A percentile compares a stretch with the other conserved stretches of the same genome.
Evolutionary conservation across 2,797 vertebrate species (phyloP).

Genomic region (Acipenser ruthenus): DNA sequence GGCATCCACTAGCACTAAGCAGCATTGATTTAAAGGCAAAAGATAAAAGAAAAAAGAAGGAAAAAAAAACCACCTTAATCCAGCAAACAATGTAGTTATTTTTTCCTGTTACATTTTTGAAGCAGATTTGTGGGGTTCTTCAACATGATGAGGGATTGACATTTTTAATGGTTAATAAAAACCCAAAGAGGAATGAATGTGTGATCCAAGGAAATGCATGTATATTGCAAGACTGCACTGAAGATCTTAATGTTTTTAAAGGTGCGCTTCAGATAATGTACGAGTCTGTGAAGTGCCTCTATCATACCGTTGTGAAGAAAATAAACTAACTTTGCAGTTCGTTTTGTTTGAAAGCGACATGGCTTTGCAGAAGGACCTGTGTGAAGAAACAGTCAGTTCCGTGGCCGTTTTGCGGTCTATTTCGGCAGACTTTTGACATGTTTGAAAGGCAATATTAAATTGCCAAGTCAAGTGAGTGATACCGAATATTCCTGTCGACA

Average conservation of each 20-base stretch:
- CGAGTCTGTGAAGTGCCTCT: neutral
- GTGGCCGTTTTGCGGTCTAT: conserved; percentile 5
- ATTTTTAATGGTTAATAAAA: neutral
- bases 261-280: neutral
- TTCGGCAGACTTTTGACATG: conserved; percentile 11
- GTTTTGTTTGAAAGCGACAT: conserved; percentile 10
- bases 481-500: conserved; percentile 1
- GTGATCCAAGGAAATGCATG: conserved; percentile 13
- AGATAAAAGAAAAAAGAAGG: conserved; percentile 6
- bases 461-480: neutral
- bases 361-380: conserved; percentile 10
- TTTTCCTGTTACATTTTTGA: conserved; percentile 6
- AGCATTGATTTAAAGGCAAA: neutral
- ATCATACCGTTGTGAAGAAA: conserved; percentile 4
- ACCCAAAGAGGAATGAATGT: neutral
- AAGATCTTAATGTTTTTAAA: neutral
- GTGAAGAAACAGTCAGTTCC: conserved; percentile 10
- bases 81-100: neutral
- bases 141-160: conserved; percentile 14
- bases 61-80: neutral
- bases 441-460: conserved; percentile 11
- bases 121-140: conserved; percentile 6
- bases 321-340: neutral
- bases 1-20: neutral
- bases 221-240: conserved; percentile 1